Conservation (phyloP, 2,797 vertebrate species). For the Phyllotis vaccarum region DNA sequence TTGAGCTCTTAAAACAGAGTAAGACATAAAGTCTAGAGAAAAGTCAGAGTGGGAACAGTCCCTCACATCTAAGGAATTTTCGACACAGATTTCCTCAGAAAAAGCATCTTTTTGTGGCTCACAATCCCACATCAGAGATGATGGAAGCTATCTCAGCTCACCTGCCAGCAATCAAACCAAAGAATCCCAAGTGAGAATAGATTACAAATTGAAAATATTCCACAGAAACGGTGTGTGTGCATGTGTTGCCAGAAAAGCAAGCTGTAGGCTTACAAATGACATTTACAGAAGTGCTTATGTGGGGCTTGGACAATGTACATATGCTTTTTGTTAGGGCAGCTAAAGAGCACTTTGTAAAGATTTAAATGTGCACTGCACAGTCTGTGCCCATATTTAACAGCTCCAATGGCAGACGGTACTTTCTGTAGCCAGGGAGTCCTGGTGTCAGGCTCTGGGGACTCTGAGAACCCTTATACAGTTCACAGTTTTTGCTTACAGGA, state of each 20-base stretch:
- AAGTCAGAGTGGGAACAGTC: not conserved
- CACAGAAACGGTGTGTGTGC: not conserved
- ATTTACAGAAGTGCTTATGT: slow-evolving; percentile 39
- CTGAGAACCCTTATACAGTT: slow-evolving; percentile 62
- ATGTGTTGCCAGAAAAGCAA: slow-evolving; percentile 49
- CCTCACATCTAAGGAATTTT: not conserved
- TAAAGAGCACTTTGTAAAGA: slow-evolving; percentile 65
- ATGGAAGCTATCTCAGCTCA: not conserved
- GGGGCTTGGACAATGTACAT: not conserved
- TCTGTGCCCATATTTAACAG: slow-evolving; percentile 63
- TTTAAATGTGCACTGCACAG: slow-evolving; percentile 65
- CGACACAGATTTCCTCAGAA: not conserved
- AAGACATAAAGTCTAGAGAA: not conserved
- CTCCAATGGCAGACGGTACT: slow-evolving; percentile 66
- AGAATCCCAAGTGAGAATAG: slow-evolving; percentile 1
- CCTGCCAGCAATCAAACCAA: not conserved
- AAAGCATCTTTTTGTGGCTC: not conserved
- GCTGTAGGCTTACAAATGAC: not conserved
- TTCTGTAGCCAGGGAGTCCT: slow-evolving; percentile 61
- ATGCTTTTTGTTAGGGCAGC: not conserved
- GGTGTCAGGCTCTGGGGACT: slow-evolving; percentile 52
- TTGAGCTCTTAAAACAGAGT: not conserved
- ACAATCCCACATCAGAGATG: not conserved
- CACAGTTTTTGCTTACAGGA: slow-evolving; percentile 44
- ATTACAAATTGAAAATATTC: slow-evolving; percentile 47